These are phyloP conservation scores for Xanthorhoe spadicearia DNA, from an alignment of 2,888 invertebrate species.

Conservation along the genomic window DNA sequence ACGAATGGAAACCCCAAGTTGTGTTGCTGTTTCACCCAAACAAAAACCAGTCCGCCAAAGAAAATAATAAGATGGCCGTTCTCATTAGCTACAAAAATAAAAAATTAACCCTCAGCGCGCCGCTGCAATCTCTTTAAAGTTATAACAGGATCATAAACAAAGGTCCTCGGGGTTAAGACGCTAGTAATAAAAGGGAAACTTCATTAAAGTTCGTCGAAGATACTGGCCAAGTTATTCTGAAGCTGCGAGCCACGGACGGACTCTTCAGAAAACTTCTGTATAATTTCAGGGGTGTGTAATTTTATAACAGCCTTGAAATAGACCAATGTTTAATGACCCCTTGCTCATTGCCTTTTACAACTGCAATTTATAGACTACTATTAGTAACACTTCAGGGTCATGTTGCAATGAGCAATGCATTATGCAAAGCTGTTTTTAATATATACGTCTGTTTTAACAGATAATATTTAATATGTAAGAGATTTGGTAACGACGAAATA, in stretches of 20 bases:
- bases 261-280: slow-evolving; percentile 28
- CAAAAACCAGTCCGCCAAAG: slow-evolving; percentile 39
- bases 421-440: too few species aligned
- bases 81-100: slow-evolving; percentile 52
- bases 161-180: slow-evolving; percentile 71
- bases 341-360: too few species aligned
- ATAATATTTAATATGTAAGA: too few species aligned
- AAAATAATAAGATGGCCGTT: slow-evolving; percentile 45
- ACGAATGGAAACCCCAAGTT: background rate
- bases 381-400: background rate
- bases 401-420: too few species aligned
- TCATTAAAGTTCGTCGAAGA: slow-evolving; percentile 76
- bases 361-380: background rate
- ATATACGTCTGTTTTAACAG: too few species aligned
- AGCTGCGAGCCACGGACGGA: slow-evolving; percentile 52
- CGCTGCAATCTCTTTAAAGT: slow-evolving; percentile 72
- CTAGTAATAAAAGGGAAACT: slow-evolving; percentile 77
- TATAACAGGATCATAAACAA: slow-evolving; percentile 78
- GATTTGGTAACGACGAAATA: too few species aligned
- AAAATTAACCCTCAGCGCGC: slow-evolving; percentile 51
- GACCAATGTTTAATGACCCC: background rate
- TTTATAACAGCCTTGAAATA: background rate
- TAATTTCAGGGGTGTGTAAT: slow-evolving; percentile 9
- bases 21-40: slow-evolving; percentile 10
- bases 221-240: slow-evolving; percentile 66